Conservation (phyloP, 2,113 vertebrate genomes). For the Megalops atlanticus region DNA sequence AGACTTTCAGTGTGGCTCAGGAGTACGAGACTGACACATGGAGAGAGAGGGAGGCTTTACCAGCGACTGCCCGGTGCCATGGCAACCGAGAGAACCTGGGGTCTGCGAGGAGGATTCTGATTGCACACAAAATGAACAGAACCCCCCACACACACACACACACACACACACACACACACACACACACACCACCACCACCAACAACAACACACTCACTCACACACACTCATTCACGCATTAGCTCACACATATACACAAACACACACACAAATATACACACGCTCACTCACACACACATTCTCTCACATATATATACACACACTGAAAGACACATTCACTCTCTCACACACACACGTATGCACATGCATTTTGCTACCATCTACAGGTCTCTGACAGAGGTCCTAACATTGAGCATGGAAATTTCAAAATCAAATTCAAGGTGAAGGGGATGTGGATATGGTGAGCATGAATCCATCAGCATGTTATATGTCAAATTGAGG, state of each 20-base stretch:
- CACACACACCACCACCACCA: slow-evolving; percentile 7
- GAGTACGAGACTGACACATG: not conserved
- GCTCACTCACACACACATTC: too few species aligned
- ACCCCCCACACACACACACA: not conserved
- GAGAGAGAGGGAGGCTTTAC: too few species aligned
- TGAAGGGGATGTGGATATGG: too few species aligned
- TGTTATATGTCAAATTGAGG: too few species aligned
- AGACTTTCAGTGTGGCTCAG: not conserved
- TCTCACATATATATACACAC: too few species aligned
- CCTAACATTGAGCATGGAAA: too few species aligned
- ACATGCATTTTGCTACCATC: not conserved
- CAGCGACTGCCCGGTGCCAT: not conserved
- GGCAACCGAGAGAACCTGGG: not conserved
- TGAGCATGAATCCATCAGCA: too few species aligned
- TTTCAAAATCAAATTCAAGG: too few species aligned
- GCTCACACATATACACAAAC: slow-evolving; percentile 24
- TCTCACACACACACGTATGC: too few species aligned
- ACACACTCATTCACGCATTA: slow-evolving; percentile 12
- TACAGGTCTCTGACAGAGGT: not conserved
- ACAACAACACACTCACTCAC: not conserved
- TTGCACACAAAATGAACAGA: not conserved
- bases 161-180: not conserved
- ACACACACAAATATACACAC: not conserved
- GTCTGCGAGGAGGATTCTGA: slow-evolving; percentile 7
- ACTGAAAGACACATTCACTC: too few species aligned